A percentile compares a stretch with the other conserved stretches of the same genome.
These are phyloP conservation scores for Ciconia maguari DNA, from an alignment of 2,113 vertebrate species.

Conservation along the genomic window DNA sequence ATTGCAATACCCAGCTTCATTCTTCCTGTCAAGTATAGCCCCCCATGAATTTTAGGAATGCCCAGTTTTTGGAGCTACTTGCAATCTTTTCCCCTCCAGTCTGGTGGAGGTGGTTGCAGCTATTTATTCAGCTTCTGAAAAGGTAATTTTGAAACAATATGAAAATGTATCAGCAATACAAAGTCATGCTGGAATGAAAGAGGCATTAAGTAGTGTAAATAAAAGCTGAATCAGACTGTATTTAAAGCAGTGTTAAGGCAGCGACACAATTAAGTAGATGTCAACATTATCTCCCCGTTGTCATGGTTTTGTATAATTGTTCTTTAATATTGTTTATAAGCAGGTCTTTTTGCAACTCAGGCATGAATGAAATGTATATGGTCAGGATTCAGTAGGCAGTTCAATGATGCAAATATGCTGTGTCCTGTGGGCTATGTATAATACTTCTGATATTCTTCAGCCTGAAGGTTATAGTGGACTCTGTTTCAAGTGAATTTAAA, in stretches of 20 bases:
- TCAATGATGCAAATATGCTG: neutral
- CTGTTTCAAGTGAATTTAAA: neutral
- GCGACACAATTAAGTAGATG: neutral
- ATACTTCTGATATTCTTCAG: neutral
- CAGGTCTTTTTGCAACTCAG: neutral
- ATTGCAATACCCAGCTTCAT: neutral
- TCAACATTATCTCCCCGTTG: neutral
- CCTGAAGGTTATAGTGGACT: neutral
- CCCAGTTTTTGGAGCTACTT: neutral
- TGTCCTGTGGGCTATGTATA: neutral
- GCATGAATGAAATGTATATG: neutral
- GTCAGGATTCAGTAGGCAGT: neutral
- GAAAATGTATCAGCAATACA: neutral
- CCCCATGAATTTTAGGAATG: neutral
- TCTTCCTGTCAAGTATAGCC: neutral
- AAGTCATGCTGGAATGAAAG: neutral
- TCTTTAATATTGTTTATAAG: neutral
- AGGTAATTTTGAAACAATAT: neutral
- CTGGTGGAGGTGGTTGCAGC: neutral
- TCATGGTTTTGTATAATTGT: neutral
- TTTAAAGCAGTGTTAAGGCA: neutral
- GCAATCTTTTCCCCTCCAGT: too few relatives aligned
- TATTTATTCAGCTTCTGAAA: neutral
- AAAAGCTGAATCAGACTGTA: neutral
- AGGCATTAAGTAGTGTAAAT: neutral